A percentile compares a stretch with the other conserved stretches of the same genome.
phyloP scores from a whole-genome alignment of 2,888 invertebrate genomes.

The Magallana nippona region DNA sequence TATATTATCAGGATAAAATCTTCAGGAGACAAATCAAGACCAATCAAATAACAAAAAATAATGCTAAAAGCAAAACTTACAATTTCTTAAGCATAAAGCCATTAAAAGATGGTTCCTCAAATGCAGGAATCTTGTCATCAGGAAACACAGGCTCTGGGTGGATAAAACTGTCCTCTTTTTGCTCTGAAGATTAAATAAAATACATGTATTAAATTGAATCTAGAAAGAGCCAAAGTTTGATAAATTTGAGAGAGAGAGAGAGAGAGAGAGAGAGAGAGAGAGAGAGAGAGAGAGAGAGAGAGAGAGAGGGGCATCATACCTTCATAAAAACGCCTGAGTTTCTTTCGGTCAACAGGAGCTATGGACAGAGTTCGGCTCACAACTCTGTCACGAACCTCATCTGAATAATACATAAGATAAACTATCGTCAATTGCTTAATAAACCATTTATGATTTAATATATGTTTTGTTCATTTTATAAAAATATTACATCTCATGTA shows the following conservation, averaged over 20 bases:
- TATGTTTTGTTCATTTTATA: too few species aligned
- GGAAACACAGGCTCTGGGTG: conserved; percentile 6
- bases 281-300: too few species aligned
- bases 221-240: too few species aligned
- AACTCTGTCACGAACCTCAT: conserved; percentile 3
- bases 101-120: background rate
- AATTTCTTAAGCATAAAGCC: background rate
- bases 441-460: background rate
- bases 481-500: too few species aligned
- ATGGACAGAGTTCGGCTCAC: background rate
- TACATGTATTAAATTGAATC: too few species aligned
- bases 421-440: background rate
- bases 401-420: background rate
- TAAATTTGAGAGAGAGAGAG: too few species aligned
- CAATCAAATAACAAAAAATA: too few species aligned
- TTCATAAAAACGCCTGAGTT: background rate
- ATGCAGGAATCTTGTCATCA: background rate
- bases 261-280: too few species aligned
- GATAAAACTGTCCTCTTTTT: conserved; percentile 19
- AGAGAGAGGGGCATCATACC: background rate
- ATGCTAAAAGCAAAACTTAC: background rate
- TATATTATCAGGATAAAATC: too few species aligned
- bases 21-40: too few species aligned
- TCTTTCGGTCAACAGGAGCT: background rate
- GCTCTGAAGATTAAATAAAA: background rate